These are phyloP conservation scores for Acanthornis magna DNA, from an alignment of 2,797 vertebrate species.

Conservation along the genomic window DNA sequence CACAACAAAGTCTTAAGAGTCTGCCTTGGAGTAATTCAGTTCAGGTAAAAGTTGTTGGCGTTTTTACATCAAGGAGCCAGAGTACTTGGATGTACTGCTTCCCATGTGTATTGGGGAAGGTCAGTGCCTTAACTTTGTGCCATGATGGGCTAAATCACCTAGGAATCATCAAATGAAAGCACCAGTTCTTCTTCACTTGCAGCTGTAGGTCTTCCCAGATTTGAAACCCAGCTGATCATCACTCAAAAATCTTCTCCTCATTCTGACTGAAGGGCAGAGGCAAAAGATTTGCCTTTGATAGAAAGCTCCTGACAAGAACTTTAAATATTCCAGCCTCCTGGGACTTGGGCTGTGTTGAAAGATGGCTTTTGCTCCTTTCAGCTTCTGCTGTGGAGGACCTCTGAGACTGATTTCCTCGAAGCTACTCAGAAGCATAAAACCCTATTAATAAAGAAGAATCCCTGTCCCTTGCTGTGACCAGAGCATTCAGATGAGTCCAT, in stretches of 20 bases:
- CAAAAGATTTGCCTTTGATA: background rate
- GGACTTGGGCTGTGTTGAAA: background rate
- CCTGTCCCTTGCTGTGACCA: background rate
- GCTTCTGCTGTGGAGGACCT: background rate
- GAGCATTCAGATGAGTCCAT: background rate
- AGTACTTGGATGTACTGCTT: background rate
- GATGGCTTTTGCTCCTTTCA: constrained; percentile 6
- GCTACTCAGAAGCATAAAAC: background rate
- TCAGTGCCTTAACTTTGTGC: background rate
- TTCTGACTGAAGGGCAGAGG: background rate
- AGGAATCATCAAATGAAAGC: background rate
- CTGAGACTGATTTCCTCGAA: background rate
- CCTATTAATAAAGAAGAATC: background rate
- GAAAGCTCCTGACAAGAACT: background rate
- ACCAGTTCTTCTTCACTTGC: background rate
- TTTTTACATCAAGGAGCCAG: background rate
- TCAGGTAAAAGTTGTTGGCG: background rate
- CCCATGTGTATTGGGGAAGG: background rate
- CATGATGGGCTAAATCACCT: background rate
- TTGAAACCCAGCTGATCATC: background rate
- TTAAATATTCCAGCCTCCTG: background rate
- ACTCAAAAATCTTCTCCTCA: background rate
- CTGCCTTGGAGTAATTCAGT: background rate
- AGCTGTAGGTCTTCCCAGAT: background rate
- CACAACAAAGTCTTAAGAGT: background rate